A percentile compares a stretch with the other conserved stretches of the same genome.
These are phyloP conservation scores for Machaerirhynchus nigripectus DNA, from an alignment of 2,113 vertebrate species.

Conservation along the genomic window DNA sequence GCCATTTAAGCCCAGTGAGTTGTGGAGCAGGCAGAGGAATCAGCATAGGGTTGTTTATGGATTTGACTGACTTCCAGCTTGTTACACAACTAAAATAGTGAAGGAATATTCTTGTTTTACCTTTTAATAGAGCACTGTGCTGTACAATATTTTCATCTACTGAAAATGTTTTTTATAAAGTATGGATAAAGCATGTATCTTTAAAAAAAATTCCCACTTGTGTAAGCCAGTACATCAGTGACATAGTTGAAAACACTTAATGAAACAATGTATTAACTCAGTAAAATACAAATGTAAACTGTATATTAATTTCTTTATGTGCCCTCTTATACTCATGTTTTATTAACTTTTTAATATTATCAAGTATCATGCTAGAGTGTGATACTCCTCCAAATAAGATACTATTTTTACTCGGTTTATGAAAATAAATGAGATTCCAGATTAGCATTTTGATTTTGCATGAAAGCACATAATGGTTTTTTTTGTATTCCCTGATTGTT, in stretches of 20 bases:
- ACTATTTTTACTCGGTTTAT: neutral
- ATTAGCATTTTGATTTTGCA: slow-evolving; percentile 35
- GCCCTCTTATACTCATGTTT: slow-evolving; percentile 22
- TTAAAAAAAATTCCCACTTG: neutral
- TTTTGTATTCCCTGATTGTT: neutral
- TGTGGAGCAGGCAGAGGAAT: slow-evolving; percentile 33
- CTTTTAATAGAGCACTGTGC: neutral
- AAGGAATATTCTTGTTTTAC: slow-evolving; percentile 29
- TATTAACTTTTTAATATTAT: slow-evolving; percentile 35
- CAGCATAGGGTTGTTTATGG: neutral
- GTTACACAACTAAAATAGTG: neutral
- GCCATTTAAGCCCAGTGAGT: slow-evolving; percentile 39
- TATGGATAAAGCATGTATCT: neutral
- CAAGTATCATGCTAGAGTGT: neutral
- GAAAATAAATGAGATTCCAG: slow-evolving; percentile 21
- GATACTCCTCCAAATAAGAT: neutral
- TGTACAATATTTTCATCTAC: neutral
- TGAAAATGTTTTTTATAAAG: neutral
- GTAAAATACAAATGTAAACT: neutral
- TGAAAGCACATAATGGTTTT: neutral
- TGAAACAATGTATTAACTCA: neutral
- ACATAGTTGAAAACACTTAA: neutral
- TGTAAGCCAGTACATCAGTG: neutral
- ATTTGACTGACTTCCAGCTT: slow-evolving; percentile 48
- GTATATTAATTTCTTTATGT: slow-evolving; percentile 20